Evolutionary conservation across 92 coral and sea anemone genomes (phyloP).

Genomic region (Porites lobata): DNA sequence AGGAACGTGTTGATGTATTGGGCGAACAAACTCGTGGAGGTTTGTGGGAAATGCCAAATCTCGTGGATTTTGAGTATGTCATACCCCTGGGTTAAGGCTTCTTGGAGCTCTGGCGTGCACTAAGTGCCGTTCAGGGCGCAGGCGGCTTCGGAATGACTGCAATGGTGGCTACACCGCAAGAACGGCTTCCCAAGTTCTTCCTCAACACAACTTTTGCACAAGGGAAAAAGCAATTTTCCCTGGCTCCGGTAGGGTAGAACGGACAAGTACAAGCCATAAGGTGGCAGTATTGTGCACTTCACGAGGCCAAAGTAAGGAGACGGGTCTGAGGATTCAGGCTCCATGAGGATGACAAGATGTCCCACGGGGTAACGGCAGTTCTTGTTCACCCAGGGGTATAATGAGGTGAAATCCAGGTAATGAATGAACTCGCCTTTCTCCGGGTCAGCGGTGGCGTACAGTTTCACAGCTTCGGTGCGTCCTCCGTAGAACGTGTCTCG

Average conservation of each 20-base stretch:
- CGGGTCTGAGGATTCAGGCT: background rate
- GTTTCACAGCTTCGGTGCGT: background rate
- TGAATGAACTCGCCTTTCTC: constrained; percentile 25
- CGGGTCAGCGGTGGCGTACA: background rate
- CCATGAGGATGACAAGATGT: constrained; percentile 14
- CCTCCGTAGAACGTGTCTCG: background rate
- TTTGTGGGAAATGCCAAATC: constrained; percentile 23
- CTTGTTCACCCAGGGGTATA: constrained; percentile 43
- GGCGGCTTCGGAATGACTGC: too few relatives aligned
- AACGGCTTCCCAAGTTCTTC: too few relatives aligned
- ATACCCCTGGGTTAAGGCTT: constrained; percentile 24
- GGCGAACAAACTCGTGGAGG: background rate
- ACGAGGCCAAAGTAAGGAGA: too few relatives aligned
- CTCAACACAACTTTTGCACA: too few relatives aligned
- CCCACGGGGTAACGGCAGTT: constrained; percentile 3
- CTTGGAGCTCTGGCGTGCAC: background rate
- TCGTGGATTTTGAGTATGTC: constrained; percentile 13
- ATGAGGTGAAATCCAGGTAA: constrained; percentile 13
- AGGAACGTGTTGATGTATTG: constrained; percentile 19
- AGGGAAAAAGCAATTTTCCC: too few relatives aligned
- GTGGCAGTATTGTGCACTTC: too few relatives aligned
- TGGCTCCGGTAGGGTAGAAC: too few relatives aligned
- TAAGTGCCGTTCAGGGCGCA: too few relatives aligned
- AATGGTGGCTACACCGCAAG: too few relatives aligned
- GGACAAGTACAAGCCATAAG: too few relatives aligned